A percentile compares a stretch with the other conserved stretches of the same genome.
Evolutionary conservation across 2,888 invertebrate genomes (phyloP).

Genomic region (Adelphocoris suturalis): DNA sequence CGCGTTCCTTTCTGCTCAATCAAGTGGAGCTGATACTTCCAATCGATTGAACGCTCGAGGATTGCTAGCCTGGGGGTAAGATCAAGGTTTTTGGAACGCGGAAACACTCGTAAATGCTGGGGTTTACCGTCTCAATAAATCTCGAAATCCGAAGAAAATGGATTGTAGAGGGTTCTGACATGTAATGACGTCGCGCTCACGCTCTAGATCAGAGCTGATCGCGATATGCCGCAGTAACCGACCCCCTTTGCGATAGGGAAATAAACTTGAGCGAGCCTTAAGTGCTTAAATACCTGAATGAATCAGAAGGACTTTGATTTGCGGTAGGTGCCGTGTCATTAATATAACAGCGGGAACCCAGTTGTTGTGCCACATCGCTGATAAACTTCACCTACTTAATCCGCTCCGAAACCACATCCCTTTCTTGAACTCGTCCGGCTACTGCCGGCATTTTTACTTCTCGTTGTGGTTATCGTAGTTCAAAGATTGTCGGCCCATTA

Average conservation of each 20-base stretch:
- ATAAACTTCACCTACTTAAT: conserved; percentile 9
- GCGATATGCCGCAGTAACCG: not conserved
- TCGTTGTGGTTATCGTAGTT: not conserved
- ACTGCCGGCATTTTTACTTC: not conserved
- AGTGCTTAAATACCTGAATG: conserved; percentile 6
- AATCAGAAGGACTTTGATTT: conserved; percentile 1
- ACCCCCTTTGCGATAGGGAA: not conserved
- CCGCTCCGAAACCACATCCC: not conserved
- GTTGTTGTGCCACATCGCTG: not conserved
- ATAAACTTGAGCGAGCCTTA: conserved; percentile 2
- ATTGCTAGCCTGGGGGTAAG: not conserved
- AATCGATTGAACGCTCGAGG: too few relatives aligned
- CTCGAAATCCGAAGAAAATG: not conserved
- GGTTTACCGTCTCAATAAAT: not conserved
- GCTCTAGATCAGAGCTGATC: not conserved
- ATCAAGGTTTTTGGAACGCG: conserved; percentile 20
- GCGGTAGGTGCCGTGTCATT: not conserved
- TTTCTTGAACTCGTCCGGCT: not conserved
- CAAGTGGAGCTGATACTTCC: too few relatives aligned
- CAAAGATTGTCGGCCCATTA: not conserved
- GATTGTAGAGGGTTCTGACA: not conserved
- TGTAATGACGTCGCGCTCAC: not conserved
- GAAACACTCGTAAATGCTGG: not conserved
- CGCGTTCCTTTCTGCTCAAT: too few relatives aligned
- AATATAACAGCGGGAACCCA: conserved; percentile 3